These are phyloP conservation scores for Rhinopomastus cyanomelas DNA, from an alignment of 2,113 vertebrate species.

Conservation along the genomic window DNA sequence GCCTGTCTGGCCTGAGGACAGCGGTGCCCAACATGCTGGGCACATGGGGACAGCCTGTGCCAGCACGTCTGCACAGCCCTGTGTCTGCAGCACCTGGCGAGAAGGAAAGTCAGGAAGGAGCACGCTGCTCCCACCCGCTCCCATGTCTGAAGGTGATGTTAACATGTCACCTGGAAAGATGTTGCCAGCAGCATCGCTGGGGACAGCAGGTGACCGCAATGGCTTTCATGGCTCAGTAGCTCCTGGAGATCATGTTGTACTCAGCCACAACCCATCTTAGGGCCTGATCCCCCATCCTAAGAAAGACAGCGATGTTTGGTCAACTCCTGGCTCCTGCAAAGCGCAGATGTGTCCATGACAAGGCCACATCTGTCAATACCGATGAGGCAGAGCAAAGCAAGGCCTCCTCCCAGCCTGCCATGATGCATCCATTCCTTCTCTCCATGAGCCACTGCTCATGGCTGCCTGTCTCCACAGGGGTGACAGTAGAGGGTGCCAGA, in stretches of 20 bases:
- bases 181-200: rapidly evolving
- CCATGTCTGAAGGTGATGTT: rapidly evolving
- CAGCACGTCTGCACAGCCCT: not conserved
- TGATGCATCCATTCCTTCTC: not conserved
- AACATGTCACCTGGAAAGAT: rapidly evolving
- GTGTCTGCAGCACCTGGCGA: rapidly evolving
- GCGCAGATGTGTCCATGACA: not conserved
- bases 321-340: not conserved
- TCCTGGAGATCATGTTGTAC: not conserved
- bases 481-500: not conserved
- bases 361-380: not conserved
- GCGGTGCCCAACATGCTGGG: not conserved
- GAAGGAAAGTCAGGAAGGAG: not conserved
- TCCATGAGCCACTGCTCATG: rapidly evolving
- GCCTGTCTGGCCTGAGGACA: not conserved
- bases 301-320: rapidly evolving
- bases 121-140: not conserved
- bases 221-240: not conserved
- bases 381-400: not conserved
- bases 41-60: not conserved
- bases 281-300: not conserved
- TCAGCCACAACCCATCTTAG: not conserved
- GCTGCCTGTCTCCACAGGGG: not conserved
- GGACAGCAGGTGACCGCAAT: not conserved
- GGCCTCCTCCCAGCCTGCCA: not conserved